phyloP scores from a whole-genome alignment of 2,888 invertebrate genomes.

The Aphidius colemani region DNA sequence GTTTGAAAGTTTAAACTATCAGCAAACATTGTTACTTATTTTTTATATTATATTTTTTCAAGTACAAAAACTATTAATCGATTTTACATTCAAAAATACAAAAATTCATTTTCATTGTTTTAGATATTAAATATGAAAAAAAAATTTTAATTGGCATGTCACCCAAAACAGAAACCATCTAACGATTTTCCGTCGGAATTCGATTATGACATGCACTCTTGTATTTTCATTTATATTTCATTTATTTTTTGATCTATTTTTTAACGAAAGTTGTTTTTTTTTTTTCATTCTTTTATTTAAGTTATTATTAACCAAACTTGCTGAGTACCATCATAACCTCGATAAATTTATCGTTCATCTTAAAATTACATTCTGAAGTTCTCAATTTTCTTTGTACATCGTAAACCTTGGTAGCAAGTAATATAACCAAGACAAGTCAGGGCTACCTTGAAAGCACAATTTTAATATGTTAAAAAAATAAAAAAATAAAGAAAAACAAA shows the following conservation, averaged over 20 bases:
- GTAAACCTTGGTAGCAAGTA: slow-evolving; percentile 15
- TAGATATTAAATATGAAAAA: slow-evolving; percentile 11
- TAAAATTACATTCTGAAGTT: slow-evolving; percentile 10
- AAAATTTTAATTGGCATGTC: slow-evolving; percentile 26
- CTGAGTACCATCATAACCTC: not conserved
- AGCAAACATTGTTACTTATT: not conserved
- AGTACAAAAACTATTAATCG: slow-evolving; percentile 14
- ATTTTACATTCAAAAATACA: slow-evolving; percentile 7
- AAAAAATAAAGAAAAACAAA: too few relatives aligned
- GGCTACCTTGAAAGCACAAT: slow-evolving; percentile 4
- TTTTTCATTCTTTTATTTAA: not conserved
- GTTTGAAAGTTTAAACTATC: slow-evolving; percentile 3
- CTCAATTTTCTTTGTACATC: slow-evolving; percentile 16
- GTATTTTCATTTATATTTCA: slow-evolving; percentile 25
- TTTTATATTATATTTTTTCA: not conserved
- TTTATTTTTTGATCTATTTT: not conserved
- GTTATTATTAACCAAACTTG: slow-evolving; percentile 4
- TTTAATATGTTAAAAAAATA: not conserved
- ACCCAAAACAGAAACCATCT: slow-evolving; percentile 34
- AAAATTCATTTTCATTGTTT: slow-evolving; percentile 15
- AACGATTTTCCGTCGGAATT: slow-evolving; percentile 28
- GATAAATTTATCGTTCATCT: slow-evolving; percentile 4
- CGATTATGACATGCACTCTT: slow-evolving; percentile 18
- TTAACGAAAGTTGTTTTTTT: not conserved
- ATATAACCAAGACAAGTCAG: slow-evolving; percentile 11